Conservation (phyloP, 2,888 invertebrate species). For the Allolobophora icterica region DNA sequence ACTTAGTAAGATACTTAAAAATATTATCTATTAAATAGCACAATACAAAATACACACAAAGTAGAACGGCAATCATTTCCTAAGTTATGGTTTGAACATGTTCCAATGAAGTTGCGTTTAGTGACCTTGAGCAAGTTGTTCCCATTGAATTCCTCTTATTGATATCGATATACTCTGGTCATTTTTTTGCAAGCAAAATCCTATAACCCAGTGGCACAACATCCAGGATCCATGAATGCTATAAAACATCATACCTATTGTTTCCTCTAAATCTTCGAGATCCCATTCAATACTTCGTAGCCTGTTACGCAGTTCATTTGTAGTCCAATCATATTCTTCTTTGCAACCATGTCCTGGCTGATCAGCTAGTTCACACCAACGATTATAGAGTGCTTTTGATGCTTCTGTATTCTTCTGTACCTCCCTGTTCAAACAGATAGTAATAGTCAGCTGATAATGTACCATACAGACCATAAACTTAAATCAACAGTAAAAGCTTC, state of each 20-base stretch:
- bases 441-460: neutral
- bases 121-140: neutral
- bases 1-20: no score
- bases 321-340: constrained; percentile 82
- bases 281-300: constrained; percentile 97
- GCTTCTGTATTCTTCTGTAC: constrained; percentile 94
- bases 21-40: no score
- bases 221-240: neutral
- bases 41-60: neutral
- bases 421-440: constrained; percentile 79
- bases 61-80: neutral
- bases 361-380: constrained; percentile 61
- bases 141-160: neutral
- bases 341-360: constrained; percentile 55
- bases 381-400: constrained; percentile 79
- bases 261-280: constrained; percentile 91
- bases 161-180: neutral
- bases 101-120: neutral
- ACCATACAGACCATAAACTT: neutral
- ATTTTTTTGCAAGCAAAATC: neutral
- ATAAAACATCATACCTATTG: constrained; percentile 78
- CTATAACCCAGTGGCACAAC: neutral
- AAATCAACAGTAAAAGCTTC: neutral
- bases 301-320: constrained; percentile 90
- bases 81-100: no score